phyloP scores from a whole-genome alignment of 1,140 invertebrate species.

The Diachasma alloeum region DNA sequence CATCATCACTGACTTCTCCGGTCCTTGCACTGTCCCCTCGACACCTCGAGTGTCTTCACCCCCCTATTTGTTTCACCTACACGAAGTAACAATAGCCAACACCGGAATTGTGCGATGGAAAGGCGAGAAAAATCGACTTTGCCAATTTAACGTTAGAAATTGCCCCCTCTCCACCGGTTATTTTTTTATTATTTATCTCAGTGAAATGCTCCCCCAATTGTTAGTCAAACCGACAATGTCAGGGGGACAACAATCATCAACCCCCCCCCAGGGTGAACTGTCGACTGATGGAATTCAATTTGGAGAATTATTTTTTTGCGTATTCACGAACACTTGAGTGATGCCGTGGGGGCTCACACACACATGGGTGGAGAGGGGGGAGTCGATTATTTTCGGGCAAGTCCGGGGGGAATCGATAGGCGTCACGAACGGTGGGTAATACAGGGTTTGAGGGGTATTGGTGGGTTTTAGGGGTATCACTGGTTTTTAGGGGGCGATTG shows the following conservation, averaged over 20 bases:
- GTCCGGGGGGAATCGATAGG: conserved; percentile 52
- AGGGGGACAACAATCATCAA: too few species aligned
- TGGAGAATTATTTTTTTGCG: not conserved
- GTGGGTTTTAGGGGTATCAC: not conserved
- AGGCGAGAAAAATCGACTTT: not conserved
- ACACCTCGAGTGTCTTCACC: not conserved
- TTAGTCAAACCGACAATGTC: too few species aligned
- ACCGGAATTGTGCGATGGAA: not conserved
- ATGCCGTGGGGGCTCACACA: not conserved
- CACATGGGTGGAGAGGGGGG: not conserved
- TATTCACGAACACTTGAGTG: not conserved
- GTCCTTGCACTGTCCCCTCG: not conserved
- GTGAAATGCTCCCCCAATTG: too few species aligned
- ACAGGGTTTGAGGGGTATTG: not conserved
- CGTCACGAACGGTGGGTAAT: not conserved
- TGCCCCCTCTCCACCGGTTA: too few species aligned
- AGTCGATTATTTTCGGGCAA: conserved; percentile 39
- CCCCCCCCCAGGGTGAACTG: too few species aligned
- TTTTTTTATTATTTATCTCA: too few species aligned
- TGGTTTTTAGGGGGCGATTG: not conserved
- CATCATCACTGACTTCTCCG: not conserved
- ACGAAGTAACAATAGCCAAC: not conserved
- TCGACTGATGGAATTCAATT: not conserved
- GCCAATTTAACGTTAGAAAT: not conserved
- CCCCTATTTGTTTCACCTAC: not conserved